These are phyloP conservation scores for Bovichtus diacanthus DNA, from an alignment of 2,797 vertebrate species.

Conservation along the genomic window DNA sequence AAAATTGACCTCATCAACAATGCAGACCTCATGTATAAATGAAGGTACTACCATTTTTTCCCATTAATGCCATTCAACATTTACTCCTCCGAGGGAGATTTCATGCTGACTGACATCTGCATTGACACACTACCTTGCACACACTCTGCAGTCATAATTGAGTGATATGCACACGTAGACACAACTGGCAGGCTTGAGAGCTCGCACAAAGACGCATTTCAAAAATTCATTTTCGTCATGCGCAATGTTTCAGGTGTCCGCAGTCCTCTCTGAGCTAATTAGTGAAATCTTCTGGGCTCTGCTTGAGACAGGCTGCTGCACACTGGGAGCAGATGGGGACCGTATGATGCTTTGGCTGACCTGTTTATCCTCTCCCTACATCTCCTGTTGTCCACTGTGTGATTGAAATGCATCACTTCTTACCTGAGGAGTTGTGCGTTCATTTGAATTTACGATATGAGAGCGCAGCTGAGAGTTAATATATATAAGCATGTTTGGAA, in stretches of 20 bases:
- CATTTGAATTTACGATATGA: slow-evolving; percentile 33
- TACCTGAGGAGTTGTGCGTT: slow-evolving; percentile 25
- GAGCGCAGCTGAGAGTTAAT: slow-evolving; percentile 7
- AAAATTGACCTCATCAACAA: slow-evolving; percentile 59
- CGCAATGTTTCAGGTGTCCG: slow-evolving; percentile 60
- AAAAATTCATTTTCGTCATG: slow-evolving; percentile 27
- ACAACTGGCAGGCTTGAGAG: slow-evolving; percentile 16
- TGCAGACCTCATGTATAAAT: slow-evolving; percentile 63
- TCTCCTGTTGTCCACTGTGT: slow-evolving; percentile 59
- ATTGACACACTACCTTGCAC: slow-evolving; percentile 27
- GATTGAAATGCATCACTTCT: slow-evolving; percentile 53
- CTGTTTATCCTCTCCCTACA: slow-evolving; percentile 66
- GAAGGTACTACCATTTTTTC: slow-evolving; percentile 45
- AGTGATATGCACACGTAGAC: slow-evolving; percentile 25
- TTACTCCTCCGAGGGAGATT: slow-evolving; percentile 21
- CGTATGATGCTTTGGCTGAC: slow-evolving; percentile 78
- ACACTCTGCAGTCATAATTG: slow-evolving; percentile 15
- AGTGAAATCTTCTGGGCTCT: slow-evolving; percentile 68
- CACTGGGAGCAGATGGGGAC: slow-evolving; percentile 77
- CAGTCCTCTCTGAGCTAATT: slow-evolving; percentile 67
- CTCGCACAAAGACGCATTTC: slow-evolving; percentile 16
- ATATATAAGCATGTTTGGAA: slow-evolving; percentile 25
- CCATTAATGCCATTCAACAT: slow-evolving; percentile 50
- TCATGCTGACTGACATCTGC: slow-evolving; percentile 56
- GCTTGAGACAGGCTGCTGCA: slow-evolving; percentile 72